phyloP scores from a whole-genome alignment of 2,797 vertebrate genomes.

The Macropus fuliginosus region DNA sequence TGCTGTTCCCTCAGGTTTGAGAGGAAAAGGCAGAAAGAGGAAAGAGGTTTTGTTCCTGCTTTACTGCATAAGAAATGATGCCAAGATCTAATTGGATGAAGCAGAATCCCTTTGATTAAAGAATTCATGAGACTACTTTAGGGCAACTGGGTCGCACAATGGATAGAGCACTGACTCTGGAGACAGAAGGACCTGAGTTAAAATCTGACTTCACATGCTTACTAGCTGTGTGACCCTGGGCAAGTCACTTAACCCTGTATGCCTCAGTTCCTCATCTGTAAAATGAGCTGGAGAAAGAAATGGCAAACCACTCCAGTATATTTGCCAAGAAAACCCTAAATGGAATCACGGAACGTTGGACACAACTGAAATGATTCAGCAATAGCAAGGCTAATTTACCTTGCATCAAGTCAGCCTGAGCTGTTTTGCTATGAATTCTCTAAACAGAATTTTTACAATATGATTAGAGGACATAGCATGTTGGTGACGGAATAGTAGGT shows the following conservation, averaged over 20 bases:
- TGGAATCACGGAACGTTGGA: background rate
- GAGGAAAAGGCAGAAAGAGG: background rate
- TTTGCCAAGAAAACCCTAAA: background rate
- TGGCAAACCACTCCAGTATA: background rate
- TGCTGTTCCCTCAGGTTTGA: background rate
- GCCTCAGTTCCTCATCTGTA: background rate
- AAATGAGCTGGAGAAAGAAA: background rate
- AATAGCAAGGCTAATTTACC: background rate
- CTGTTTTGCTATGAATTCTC: background rate
- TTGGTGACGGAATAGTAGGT: background rate
- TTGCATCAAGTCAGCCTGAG: background rate
- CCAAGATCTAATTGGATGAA: background rate
- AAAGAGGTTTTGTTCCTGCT: background rate
- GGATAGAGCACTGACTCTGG: background rate
- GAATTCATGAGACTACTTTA: background rate
- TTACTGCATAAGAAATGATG: background rate
- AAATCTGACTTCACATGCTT: background rate
- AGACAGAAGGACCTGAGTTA: background rate
- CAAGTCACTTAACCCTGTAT: background rate
- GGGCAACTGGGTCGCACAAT: background rate
- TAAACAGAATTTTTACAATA: background rate
- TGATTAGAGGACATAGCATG: background rate
- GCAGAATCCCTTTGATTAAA: background rate
- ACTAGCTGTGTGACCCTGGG: background rate
- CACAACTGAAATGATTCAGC: background rate